Evolutionary conservation across 64 coral and sea anemone species (phyloP).

Genomic region (Hydrozoanthus tunicans): DNA sequence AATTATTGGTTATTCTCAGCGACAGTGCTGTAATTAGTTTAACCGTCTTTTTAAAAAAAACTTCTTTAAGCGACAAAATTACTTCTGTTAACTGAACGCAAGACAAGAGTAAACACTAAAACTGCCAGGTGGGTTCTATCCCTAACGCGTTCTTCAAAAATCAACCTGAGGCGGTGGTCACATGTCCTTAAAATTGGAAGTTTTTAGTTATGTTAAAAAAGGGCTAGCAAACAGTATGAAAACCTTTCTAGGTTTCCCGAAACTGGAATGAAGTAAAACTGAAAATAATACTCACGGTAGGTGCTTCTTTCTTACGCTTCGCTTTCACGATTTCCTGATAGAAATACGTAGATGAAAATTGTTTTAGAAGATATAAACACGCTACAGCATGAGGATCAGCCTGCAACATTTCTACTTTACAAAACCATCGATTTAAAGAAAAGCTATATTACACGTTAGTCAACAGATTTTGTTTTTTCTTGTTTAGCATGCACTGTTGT

Average conservation of each 20-base stretch:
- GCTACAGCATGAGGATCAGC: neutral
- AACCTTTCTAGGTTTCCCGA: neutral
- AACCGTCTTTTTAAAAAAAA: too few relatives aligned
- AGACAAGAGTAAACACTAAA: too few relatives aligned
- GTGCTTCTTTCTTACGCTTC: conserved; percentile 30
- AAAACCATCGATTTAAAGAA: neutral
- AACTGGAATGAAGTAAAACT: neutral
- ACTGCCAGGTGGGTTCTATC: too few relatives aligned
- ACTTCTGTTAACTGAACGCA: too few relatives aligned
- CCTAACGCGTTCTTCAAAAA: too few relatives aligned
- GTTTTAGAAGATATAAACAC: neutral
- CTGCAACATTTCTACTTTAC: neutral
- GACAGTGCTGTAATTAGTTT: too few relatives aligned
- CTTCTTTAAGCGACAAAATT: too few relatives aligned
- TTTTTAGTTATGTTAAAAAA: too few relatives aligned
- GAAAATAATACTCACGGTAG: conserved; percentile 5
- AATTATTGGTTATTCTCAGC: too few relatives aligned
- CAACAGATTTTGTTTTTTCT: neutral
- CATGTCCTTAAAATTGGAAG: too few relatives aligned
- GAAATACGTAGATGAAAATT: neutral
- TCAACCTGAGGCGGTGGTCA: too few relatives aligned
- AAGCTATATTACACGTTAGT: neutral
- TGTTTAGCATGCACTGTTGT: neutral
- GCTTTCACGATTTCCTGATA: conserved; percentile 28
- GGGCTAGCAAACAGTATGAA: too few relatives aligned